Conservation (phyloP, 2,113 vertebrate species). For the Labeo rohita region DNA sequence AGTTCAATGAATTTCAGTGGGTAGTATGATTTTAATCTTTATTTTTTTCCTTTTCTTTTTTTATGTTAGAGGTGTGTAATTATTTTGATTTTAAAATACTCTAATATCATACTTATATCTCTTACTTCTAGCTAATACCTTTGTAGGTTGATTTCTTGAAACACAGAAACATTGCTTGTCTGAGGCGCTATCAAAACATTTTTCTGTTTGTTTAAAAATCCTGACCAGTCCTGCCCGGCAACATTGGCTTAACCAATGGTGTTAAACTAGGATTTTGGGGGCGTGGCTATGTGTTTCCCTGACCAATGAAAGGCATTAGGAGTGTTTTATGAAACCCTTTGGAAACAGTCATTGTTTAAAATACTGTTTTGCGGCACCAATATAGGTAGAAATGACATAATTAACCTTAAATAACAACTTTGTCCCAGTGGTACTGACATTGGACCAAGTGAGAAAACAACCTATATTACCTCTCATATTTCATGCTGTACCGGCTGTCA, state of each 20-base stretch:
- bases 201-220: not conserved
- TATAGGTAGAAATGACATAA: not conserved
- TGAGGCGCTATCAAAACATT: not conserved
- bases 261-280: not conserved
- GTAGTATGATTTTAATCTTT: no score
- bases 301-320: not conserved
- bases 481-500: not conserved
- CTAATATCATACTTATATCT: not conserved
- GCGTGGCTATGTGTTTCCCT: not conserved
- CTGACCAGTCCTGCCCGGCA: not conserved
- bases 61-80: not conserved
- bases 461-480: not conserved
- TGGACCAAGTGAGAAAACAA: not conserved
- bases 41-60: not conserved
- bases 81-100: not conserved
- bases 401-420: not conserved
- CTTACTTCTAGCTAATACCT: not conserved
- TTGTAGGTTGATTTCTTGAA: not conserved
- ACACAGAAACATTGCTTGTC: not conserved
- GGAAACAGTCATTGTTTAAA: not conserved
- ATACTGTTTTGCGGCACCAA: not conserved
- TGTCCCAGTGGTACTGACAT: not conserved
- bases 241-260: slow-evolving; percentile 1
- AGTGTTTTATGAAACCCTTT: not conserved
- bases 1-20: no score